A percentile compares a stretch with the other conserved stretches of the same genome.
Conservation (phyloP, 30 jellyfish, hydroid and myxozoan species). For the Hydractinia symbiolongicarpus region DNA sequence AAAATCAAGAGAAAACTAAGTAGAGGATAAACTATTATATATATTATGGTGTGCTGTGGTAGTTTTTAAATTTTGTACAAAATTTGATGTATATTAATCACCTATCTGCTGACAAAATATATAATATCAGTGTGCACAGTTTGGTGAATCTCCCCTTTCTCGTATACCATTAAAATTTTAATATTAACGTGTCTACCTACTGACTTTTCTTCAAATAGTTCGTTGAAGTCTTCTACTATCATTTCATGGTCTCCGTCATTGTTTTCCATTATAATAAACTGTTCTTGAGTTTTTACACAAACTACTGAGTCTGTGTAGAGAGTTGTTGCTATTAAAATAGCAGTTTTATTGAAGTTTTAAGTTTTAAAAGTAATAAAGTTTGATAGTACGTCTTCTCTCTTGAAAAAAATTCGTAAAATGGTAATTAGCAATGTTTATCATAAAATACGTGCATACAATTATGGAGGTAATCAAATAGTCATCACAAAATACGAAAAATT, state of each 20-base stretch:
- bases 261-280: neutral
- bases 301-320: conserved; percentile 9
- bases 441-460: too few species aligned
- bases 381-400: neutral
- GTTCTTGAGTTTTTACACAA: conserved; percentile 1
- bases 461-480: too few species aligned
- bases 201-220: conserved; percentile 5
- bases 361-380: neutral
- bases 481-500: too few species aligned
- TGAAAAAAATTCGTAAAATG: too few species aligned
- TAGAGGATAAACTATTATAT: too few species aligned
- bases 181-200: conserved; percentile 2
- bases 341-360: conserved; percentile 3
- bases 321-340: conserved; percentile 3
- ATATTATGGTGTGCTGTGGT: too few species aligned
- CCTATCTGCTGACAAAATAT: neutral
- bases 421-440: too few species aligned
- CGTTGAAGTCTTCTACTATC: neutral
- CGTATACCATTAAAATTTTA: neutral
- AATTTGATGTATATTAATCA: too few species aligned
- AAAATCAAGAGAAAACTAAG: too few species aligned
- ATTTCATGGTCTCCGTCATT: neutral
- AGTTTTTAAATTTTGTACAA: too few species aligned
- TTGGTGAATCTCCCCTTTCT: neutral
- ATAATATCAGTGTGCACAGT: conserved; percentile 1